Evolutionary conservation across 2,888 invertebrate genomes (phyloP).

Genomic region (Ferdinandea cuprea): DNA sequence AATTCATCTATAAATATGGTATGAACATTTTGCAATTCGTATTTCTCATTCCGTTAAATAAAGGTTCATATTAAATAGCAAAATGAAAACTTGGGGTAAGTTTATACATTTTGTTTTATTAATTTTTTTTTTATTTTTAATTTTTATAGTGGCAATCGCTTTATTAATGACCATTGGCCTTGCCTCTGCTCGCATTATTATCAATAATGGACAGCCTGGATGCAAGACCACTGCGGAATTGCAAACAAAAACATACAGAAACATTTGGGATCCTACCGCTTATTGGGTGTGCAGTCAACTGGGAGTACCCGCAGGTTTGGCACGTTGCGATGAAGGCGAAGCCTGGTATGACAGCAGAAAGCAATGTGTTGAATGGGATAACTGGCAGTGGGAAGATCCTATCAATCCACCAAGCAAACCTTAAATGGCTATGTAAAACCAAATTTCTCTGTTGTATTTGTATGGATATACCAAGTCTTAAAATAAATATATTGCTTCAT

Average conservation of each 20-base stretch:
- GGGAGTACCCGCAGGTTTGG: background rate
- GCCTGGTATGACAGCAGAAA: constrained; percentile 34
- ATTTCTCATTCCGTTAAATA: no score
- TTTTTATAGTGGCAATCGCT: background rate
- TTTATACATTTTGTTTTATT: no score
- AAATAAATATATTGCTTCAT: no score
- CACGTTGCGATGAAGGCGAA: background rate
- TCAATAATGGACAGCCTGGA: constrained; percentile 33
- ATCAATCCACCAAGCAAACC: constrained; percentile 22
- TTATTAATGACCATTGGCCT: constrained; percentile 3
- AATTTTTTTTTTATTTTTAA: background rate
- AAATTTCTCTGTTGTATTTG: background rate
- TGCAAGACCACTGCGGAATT: constrained; percentile 35
- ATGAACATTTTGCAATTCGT: no score
- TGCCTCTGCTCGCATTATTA: background rate
- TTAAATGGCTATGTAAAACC: background rate
- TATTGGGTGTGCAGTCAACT: constrained; percentile 31
- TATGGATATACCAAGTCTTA: no score
- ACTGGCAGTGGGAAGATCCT: constrained; percentile 34
- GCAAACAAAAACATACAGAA: constrained; percentile 3
- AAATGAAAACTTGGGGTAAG: constrained; percentile 3
- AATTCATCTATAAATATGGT: no score
- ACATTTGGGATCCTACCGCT: constrained; percentile 49
- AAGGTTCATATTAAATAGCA: no score
- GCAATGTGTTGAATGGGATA: constrained; percentile 26